A percentile compares a stretch with the other conserved stretches of the same genome.
phyloP scores from a whole-genome alignment of 2,888 invertebrate species.

The Syrphus vitripennis region DNA sequence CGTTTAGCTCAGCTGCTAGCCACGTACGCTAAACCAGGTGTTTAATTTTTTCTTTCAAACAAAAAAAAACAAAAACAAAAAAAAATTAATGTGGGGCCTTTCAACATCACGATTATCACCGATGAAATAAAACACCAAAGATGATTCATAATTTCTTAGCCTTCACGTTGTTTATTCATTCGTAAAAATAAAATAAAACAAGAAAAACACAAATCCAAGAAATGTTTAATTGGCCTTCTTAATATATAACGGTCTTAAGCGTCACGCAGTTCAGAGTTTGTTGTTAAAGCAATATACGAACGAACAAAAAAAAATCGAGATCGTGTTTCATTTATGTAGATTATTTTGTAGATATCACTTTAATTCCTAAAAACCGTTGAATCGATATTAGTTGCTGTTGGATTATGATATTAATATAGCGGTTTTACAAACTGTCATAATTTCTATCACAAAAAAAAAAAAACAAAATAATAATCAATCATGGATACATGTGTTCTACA shows the following conservation, averaged over 20 bases:
- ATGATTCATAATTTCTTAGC: constrained; percentile 51
- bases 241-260: background rate
- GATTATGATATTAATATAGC: background rate
- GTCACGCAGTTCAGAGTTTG: background rate
- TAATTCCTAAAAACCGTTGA: background rate
- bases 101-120: background rate
- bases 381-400: no score
- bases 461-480: background rate
- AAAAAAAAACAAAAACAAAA: no score
- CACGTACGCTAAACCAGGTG: constrained; percentile 42
- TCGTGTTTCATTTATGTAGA: background rate
- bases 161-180: constrained; percentile 21
- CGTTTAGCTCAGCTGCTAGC: constrained; percentile 4
- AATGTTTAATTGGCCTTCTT: constrained; percentile 34
- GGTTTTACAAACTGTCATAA: background rate
- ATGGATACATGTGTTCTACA: no score
- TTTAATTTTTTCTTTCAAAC: constrained; percentile 21
- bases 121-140: constrained; percentile 23
- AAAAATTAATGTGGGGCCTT: background rate
- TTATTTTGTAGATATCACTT: background rate
- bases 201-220: background rate
- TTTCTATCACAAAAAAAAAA: background rate
- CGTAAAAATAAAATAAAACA: constrained; percentile 5
- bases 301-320: background rate
- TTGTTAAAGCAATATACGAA: background rate